Base-by-base conservation (phyloP, 2,797 vertebrate species). In the Hephaestus fuliginosus region DNA sequence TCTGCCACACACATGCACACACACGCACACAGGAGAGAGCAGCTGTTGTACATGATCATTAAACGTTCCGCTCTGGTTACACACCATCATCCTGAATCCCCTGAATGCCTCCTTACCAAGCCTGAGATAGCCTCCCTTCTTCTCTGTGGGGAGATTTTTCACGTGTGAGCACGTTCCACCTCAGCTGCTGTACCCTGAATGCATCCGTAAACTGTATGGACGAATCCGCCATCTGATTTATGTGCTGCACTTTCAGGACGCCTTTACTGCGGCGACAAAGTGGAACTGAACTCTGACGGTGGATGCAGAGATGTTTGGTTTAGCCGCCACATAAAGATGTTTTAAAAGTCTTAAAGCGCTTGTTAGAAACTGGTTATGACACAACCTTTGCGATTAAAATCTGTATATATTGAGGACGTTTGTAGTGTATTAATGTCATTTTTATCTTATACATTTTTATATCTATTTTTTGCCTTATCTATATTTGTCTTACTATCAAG, bases 31-130 rank as follows among this genome's bases (percentile, higher is more conserved):
- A 70, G 43, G 52, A 72, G 49, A 72, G 67, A 88, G 83, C 94
- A 94, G 93, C 93, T 95, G 94, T 83, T 84, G 77, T 18, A 69
- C 60, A 28, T 13, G 20, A 70, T 79, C 55, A 77, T 83, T 90
- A 90, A 91, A 93, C 88, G 88, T 91, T 90, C 91, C 10, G 18
- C 87, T 92, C 91, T 44, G 53, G 90, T 92, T 93, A 86, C 86
- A 85, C 82, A 69, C 68, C 78, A 81, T 86, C 86, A 80, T 80
- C 75, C 80, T 61, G 71, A 85, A 66, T 85, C 78, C 78, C 82
- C 76, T 60, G 39, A 70, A 88, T 67, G 51, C 76, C 69, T 41
- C 69, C 53, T 60, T 25, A 14, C 64, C 61, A 76, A 74, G 65
- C 78, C 85, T 71, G 80, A 87, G 88, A 87, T 75, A 86, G 78